Evolutionary conservation across 2,888 invertebrate genomes (phyloP), one percentile per base, ranked within the genome.

Genomic region (Anodontia alba): DNA sequence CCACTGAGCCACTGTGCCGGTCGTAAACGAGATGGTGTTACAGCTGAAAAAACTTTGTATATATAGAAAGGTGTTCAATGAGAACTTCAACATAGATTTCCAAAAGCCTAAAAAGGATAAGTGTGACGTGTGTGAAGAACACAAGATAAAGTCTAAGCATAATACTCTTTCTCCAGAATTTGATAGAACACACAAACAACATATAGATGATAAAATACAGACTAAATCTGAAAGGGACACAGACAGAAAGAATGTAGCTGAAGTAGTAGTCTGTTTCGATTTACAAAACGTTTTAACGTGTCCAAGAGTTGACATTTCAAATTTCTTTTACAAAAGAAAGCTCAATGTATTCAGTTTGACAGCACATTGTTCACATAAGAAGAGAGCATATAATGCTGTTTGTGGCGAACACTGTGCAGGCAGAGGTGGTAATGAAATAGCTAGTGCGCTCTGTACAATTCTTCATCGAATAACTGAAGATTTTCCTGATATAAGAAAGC

Each of bases 311-410:
- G 78, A 86, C 42, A 71, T 86, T 0, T 83, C 83, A 23, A 82
- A 73, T 70, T 82, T 80, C 23, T 78, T 83, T 42, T 80, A 80
- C 43, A 78, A 81, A 70, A 76, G 84, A 46, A 84, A 87, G 54
- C 43, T 87, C 0, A 87, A 67, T 72, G 81, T 87, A 8, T 87
- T 36, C 42, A 84, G 83, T 51, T 26, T 83, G 43, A 84, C 83
- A 1, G 81, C 71, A 46, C 78, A 80, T 49, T 83, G 76, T 31
- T 81, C 77, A 20, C n/a, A 51, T 10, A 73, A 73, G 43, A 80
- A 76, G 57, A 71, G 7, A 46, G 81, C 72, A 7, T 87, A 57
- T 26, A 51, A 20, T 51, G 51, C 20, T n/a, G 5, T 51, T 51
- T 51, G 51, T 10, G 20, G 51, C 17, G 74, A 74, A 38, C 29